phyloP scores from a whole-genome alignment of 1,140 invertebrate species.

The Scaptomyza graminum region DNA sequence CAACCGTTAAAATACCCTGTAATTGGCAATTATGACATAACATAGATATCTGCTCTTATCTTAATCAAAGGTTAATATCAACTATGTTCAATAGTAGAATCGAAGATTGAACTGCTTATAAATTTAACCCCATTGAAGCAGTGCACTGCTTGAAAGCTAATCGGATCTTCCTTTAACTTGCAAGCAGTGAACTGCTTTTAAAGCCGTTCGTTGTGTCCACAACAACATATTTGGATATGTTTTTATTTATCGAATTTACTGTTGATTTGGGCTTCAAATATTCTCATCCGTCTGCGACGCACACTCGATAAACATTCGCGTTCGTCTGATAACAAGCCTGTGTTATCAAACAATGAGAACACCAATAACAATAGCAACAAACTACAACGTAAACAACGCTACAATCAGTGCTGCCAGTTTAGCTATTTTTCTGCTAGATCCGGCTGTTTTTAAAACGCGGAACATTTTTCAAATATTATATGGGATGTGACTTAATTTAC shows the following conservation, averaged over 20 bases:
- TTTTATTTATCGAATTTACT: conserved; percentile 27
- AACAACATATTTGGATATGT: conserved; percentile 2
- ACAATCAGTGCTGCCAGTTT: too few species aligned
- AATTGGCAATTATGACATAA: neutral
- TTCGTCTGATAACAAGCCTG: conserved; percentile 50
- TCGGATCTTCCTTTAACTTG: too few species aligned
- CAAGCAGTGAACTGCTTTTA: neutral
- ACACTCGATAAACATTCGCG: conserved; percentile 55
- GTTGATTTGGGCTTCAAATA: conserved; percentile 43
- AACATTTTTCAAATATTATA: too few species aligned
- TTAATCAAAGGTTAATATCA: too few species aligned
- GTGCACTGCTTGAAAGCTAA: too few species aligned
- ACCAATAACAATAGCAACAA: neutral
- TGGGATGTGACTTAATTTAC: too few species aligned
- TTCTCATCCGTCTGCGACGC: conserved; percentile 29
- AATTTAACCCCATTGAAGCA: too few species aligned
- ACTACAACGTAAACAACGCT: conserved; percentile 38
- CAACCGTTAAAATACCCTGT: conserved; percentile 21
- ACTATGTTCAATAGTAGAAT: too few species aligned
- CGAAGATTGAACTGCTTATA: too few species aligned
- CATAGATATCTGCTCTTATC: too few species aligned
- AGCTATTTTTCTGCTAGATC: too few species aligned
- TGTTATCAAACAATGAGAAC: conserved; percentile 57
- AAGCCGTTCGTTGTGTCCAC: neutral
- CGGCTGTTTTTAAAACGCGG: too few species aligned